A percentile compares a stretch with the other conserved stretches of the same genome.
Evolutionary conservation across 2,888 invertebrate species (phyloP).

Genomic region (Thecocarcelia acutangulata): DNA sequence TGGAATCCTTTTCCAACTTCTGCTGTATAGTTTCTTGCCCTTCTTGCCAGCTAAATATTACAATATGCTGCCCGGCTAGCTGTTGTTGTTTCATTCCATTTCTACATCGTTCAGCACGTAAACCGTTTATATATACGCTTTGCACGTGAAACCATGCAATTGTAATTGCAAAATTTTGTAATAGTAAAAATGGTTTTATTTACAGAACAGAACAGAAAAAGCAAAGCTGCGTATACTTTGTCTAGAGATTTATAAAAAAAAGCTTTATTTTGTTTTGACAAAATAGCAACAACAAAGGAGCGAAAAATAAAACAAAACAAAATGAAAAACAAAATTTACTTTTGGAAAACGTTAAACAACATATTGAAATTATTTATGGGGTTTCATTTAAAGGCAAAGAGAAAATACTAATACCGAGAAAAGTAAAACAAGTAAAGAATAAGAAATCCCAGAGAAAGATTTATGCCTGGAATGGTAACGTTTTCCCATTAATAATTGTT

Average conservation of each 20-base stretch:
- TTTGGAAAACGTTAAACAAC: conserved; percentile 33
- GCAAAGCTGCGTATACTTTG: neutral
- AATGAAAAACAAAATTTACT: conserved; percentile 36
- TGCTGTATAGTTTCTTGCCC: neutral
- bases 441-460: neutral
- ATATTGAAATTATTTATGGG: conserved; percentile 65
- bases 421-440: neutral
- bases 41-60: conserved; percentile 1
- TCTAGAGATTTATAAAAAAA: conserved; percentile 5
- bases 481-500: conserved; percentile 4
- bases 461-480: neutral
- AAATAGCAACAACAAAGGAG: neutral
- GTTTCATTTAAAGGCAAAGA: conserved; percentile 38
- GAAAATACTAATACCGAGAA: neutral
- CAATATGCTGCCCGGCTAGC: conserved; percentile 29
- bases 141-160: conserved; percentile 65
- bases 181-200: conserved; percentile 29
- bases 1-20: conserved; percentile 11
- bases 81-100: neutral
- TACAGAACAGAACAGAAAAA: too few relatives aligned
- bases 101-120: conserved; percentile 52
- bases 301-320: neutral
- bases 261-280: conserved; percentile 24
- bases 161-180: conserved; percentile 57
- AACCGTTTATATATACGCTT: conserved; percentile 65